phyloP scores from a whole-genome alignment of 2,888 invertebrate species.

The Erebia palarica region DNA sequence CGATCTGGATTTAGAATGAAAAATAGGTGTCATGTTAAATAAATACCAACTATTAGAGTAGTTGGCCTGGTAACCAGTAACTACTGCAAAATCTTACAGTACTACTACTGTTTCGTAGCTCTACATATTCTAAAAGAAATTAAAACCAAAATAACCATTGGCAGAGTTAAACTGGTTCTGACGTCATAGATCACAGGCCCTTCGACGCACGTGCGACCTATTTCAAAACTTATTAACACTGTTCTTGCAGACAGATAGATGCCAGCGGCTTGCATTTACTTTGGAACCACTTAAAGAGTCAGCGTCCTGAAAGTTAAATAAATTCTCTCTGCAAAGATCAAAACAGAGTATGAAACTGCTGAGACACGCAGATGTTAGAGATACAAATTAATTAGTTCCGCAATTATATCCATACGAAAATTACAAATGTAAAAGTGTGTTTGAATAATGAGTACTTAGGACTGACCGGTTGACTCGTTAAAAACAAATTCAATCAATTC shows the following conservation, averaged over 20 bases:
- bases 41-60: too few species aligned
- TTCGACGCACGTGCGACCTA: slow-evolving; percentile 54
- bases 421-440: too few species aligned
- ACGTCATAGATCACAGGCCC: slow-evolving; percentile 68
- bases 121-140: slow-evolving; percentile 14
- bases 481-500: too few species aligned
- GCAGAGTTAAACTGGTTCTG: slow-evolving; percentile 51
- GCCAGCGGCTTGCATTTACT: slow-evolving; percentile 35
- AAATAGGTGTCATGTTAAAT: too few species aligned
- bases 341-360: not conserved
- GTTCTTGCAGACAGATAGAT: slow-evolving; percentile 48
- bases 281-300: slow-evolving; percentile 2
- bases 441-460: too few species aligned
- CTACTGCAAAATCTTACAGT: too few species aligned
- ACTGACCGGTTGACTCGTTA: too few species aligned
- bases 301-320: slow-evolving; percentile 1
- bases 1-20: not conserved
- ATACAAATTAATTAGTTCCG: too few species aligned
- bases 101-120: not conserved
- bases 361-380: too few species aligned
- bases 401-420: too few species aligned
- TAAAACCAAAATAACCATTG: slow-evolving; percentile 40
- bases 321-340: not conserved
- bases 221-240: slow-evolving; percentile 39
- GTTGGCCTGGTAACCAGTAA: too few species aligned